Conservation (phyloP, 2,113 vertebrate genomes). For the Phrynocephalus versicolor region DNA sequence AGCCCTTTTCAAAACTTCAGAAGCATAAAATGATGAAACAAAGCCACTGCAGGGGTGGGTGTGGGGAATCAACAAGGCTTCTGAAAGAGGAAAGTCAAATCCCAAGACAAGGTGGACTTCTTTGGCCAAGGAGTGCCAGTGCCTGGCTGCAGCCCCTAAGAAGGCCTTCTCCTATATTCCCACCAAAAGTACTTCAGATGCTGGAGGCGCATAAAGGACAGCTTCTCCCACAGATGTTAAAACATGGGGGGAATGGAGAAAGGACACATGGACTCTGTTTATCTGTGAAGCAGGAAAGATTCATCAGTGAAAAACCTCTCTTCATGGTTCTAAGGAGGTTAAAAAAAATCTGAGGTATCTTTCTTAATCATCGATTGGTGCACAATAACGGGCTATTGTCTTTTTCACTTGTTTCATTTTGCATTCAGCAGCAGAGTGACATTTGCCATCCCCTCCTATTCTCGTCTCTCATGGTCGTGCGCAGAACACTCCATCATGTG, state of each 20-base stretch:
- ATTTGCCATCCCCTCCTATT: background rate
- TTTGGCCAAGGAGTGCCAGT: background rate
- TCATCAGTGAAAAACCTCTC: background rate
- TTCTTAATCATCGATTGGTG: background rate
- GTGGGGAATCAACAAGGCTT: too few relatives aligned
- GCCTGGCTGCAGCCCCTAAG: background rate
- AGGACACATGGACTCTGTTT: background rate
- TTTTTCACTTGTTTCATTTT: background rate
- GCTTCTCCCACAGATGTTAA: background rate
- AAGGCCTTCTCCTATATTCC: background rate
- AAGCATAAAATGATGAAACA: background rate
- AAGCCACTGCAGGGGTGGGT: too few relatives aligned
- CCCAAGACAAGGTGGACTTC: background rate
- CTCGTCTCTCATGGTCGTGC: background rate
- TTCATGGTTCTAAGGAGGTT: background rate
- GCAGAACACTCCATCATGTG: background rate
- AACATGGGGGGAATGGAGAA: background rate
- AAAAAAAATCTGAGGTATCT: background rate
- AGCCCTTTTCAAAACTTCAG: background rate
- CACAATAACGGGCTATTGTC: background rate
- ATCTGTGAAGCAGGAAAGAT: background rate
- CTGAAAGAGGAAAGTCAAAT: background rate
- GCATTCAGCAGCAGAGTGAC: background rate
- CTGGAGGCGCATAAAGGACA: background rate
- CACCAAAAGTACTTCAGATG: background rate